Evolutionary conservation across 2,113 vertebrate genomes (phyloP).

Genomic region (Seriola rivoliana): DNA sequence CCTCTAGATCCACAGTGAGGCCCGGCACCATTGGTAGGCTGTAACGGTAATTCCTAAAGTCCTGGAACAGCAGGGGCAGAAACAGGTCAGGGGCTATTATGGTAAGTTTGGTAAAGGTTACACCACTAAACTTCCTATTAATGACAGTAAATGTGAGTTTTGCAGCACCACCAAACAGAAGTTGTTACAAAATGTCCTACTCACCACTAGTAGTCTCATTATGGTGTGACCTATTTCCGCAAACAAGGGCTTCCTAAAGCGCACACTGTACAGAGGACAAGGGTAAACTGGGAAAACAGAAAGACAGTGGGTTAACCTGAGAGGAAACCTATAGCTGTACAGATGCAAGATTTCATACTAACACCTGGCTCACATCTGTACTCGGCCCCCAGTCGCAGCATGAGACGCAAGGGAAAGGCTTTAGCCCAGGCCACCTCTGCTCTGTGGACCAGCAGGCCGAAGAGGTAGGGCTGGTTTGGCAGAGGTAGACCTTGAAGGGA

Average conservation of each 20-base stretch:
- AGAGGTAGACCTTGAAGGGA: constrained; percentile 88
- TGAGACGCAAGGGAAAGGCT: constrained; percentile 93
- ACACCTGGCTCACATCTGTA: constrained; percentile 87
- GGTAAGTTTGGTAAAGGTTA: neutral
- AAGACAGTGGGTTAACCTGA: neutral
- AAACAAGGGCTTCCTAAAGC: constrained; percentile 91
- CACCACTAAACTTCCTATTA: neutral
- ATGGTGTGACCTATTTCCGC: constrained; percentile 93
- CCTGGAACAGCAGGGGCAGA: constrained; percentile 79
- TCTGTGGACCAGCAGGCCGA: constrained; percentile 93
- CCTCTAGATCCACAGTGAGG: constrained; percentile 97
- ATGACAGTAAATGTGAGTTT: neutral
- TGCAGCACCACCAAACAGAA: neutral
- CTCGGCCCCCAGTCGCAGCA: constrained; percentile 93
- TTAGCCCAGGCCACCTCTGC: constrained; percentile 95
- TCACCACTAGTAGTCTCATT: constrained; percentile 95
- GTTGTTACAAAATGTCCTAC: constrained; percentile 48
- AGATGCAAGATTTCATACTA: neutral
- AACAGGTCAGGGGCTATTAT: neutral
- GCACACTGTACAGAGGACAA: constrained; percentile 89
- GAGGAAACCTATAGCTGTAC: neutral
- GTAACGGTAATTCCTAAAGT: constrained; percentile 99
- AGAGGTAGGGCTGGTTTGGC: constrained; percentile 92
- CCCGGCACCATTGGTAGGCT: constrained; percentile 94
- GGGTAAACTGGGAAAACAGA: constrained; percentile 88